Conservation (phyloP, 1,140 invertebrate genomes). For the Babylonia areolata region DNA sequence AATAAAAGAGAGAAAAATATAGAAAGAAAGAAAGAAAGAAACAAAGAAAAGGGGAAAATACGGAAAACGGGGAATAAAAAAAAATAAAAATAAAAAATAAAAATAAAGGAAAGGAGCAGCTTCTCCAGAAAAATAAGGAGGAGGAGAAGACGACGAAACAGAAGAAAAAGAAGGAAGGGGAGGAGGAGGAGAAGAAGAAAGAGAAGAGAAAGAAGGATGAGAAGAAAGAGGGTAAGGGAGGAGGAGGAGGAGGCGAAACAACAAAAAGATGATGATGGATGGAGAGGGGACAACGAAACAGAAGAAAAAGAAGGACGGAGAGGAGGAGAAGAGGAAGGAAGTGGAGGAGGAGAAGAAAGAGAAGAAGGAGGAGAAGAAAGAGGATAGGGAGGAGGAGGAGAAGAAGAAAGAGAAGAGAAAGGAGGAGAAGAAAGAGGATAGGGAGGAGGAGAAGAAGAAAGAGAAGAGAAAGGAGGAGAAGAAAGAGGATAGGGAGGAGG, state of each 20-base stretch:
- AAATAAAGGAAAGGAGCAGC: background rate
- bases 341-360: background rate
- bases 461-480: background rate
- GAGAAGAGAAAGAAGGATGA: background rate
- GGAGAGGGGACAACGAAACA: background rate
- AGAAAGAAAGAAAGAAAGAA: background rate
- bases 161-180: background rate
- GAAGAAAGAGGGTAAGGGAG: background rate
- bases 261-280: background rate
- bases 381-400: background rate
- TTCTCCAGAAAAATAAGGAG: background rate
- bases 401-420: background rate
- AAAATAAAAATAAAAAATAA: background rate
- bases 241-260: background rate
- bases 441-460: background rate
- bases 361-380: background rate
- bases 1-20: no score
- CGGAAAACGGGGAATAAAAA: background rate
- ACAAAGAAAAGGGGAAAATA: background rate
- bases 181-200: background rate
- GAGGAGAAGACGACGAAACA: background rate
- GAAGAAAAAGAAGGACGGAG: no score
- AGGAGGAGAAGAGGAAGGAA: no score
- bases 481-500: background rate
- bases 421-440: background rate